Conservation (phyloP, 1,140 invertebrate genomes). For the Anastatus disparis region DNA sequence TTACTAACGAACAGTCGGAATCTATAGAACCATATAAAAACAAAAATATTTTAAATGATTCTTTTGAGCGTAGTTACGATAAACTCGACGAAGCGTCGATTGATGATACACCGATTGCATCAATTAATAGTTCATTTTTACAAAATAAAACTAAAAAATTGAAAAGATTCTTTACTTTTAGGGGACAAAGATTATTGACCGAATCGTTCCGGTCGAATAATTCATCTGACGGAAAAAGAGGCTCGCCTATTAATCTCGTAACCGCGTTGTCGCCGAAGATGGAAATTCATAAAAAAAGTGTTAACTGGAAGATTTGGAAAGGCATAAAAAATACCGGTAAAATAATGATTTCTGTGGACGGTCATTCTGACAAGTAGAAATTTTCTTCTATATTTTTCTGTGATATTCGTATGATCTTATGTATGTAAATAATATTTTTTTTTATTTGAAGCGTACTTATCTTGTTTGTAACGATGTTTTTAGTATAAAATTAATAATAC, state of each 20-base stretch:
- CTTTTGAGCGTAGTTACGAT: neutral
- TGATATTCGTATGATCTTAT: neutral
- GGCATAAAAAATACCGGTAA: slow-evolving; percentile 25
- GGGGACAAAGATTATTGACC: slow-evolving; percentile 21
- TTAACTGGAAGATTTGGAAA: slow-evolving; percentile 38
- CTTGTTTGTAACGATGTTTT: slow-evolving; percentile 1
- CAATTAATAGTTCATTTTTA: slow-evolving; percentile 12
- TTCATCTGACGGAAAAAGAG: neutral
- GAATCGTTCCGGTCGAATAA: slow-evolving; percentile 11
- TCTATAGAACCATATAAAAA: neutral
- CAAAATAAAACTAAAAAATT: slow-evolving; percentile 13
- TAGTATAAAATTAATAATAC: slow-evolving; percentile 12
- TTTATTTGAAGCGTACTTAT: neutral
- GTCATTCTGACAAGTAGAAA: slow-evolving; percentile 11
- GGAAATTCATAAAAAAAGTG: slow-evolving; percentile 3
- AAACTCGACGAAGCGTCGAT: neutral
- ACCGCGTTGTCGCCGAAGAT: neutral
- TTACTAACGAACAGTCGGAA: neutral
- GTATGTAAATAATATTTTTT: slow-evolving; percentile 1
- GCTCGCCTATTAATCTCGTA: neutral
- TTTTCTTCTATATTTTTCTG: too few species aligned
- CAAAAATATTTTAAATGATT: slow-evolving; percentile 7
- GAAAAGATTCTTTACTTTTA: slow-evolving; percentile 36
- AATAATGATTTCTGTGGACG: slow-evolving; percentile 22
- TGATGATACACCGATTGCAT: neutral